Evolutionary conservation across 2,797 vertebrate genomes (phyloP).

Genomic region (Centropyge bicolor): DNA sequence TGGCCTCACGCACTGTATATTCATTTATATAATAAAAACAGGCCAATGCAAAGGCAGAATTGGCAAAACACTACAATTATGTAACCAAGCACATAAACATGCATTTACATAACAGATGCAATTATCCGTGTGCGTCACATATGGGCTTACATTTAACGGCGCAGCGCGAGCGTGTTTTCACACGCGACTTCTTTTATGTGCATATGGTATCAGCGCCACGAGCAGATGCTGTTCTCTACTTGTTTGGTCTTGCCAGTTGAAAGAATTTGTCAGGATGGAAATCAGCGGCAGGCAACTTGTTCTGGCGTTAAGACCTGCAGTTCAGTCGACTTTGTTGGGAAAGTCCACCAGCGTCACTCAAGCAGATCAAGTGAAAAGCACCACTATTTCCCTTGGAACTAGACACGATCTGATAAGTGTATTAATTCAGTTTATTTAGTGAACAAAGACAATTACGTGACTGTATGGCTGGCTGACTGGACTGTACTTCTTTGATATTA

Average conservation of each 20-base stretch:
- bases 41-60: background rate
- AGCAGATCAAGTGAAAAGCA: background rate
- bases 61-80: slow-evolving; percentile 3
- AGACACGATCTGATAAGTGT: background rate
- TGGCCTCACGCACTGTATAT: background rate
- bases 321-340: background rate
- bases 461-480: background rate
- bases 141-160: slow-evolving; percentile 7
- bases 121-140: slow-evolving; percentile 13
- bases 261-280: slow-evolving; percentile 2
- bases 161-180: background rate
- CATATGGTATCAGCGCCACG: background rate
- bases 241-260: slow-evolving; percentile 15
- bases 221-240: background rate
- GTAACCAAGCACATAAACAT: slow-evolving; percentile 27
- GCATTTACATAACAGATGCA: slow-evolving; percentile 44
- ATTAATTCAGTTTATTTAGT: slow-evolving; percentile 1
- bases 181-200: background rate
- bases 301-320: background rate
- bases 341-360: background rate
- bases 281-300: background rate
- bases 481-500: background rate
- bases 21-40: slow-evolving; percentile 1
- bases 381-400: background rate
- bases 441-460: background rate